Conservation (phyloP, 2,888 invertebrate genomes). For the Drosophila nigritarsus region DNA sequence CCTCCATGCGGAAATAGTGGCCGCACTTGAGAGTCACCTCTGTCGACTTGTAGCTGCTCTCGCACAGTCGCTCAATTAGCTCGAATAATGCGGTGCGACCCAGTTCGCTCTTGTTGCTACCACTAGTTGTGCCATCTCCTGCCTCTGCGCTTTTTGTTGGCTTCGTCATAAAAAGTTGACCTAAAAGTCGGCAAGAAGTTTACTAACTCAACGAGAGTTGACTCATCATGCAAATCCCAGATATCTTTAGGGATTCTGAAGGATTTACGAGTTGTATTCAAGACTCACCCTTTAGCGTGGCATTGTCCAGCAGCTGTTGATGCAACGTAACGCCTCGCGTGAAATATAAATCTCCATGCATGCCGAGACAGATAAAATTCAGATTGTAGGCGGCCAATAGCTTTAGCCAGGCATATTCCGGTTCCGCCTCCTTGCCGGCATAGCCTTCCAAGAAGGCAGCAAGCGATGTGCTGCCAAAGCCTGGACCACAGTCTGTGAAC, state of each 20-base stretch:
- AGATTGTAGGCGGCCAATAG: slow-evolving; percentile 93
- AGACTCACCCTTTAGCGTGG: slow-evolving; percentile 88
- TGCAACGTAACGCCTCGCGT: slow-evolving; percentile 86
- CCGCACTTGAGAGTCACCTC: slow-evolving; percentile 91
- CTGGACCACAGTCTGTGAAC: slow-evolving; percentile 91
- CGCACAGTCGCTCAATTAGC: slow-evolving; percentile 89
- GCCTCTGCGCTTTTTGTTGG: slow-evolving; percentile 55
- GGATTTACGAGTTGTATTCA: background rate
- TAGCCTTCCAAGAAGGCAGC: slow-evolving; percentile 86
- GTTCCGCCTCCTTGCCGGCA: slow-evolving; percentile 65
- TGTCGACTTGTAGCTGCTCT: slow-evolving; percentile 90
- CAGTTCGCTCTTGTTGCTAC: slow-evolving; percentile 81
- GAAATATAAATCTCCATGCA: slow-evolving; percentile 88
- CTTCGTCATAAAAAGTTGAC: slow-evolving; percentile 79
- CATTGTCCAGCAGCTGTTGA: slow-evolving; percentile 92
- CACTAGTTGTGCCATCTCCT: background rate
- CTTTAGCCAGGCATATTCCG: slow-evolving; percentile 88
- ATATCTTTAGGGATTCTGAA: background rate
- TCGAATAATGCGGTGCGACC: slow-evolving; percentile 82
- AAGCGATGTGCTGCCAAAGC: slow-evolving; percentile 87
- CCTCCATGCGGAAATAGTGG: slow-evolving; percentile 87
- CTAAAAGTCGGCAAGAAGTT: slow-evolving; percentile 36
- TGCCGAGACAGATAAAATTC: slow-evolving; percentile 90
- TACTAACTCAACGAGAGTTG: background rate
- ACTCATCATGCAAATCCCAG: background rate